A percentile compares a stretch with the other conserved stretches of the same genome.
Conservation (phyloP, 2,797 vertebrate species). For the Geotrypetes seraphini region DNA sequence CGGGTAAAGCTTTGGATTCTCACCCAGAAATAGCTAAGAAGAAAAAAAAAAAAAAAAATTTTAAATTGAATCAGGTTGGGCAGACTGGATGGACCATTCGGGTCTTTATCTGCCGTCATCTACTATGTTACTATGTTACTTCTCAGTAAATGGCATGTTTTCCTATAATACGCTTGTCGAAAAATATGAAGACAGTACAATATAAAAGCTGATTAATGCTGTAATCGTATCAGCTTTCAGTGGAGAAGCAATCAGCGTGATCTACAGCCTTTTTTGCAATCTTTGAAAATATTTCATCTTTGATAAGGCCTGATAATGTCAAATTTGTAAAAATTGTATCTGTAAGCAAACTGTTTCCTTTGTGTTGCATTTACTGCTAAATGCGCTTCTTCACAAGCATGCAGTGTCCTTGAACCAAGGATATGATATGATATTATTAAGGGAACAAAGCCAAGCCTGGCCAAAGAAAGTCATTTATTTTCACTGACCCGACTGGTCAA, state of each 20-base stretch:
- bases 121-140: no score
- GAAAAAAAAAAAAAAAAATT: no score
- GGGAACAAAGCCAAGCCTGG: conserved; percentile 51
- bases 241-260: not conserved
- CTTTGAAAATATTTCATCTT: conserved; percentile 12
- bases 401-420: conserved; percentile 38
- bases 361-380: conserved; percentile 32
- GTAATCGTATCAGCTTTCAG: no score
- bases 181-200: no score
- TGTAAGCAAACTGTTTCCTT: conserved; percentile 15
- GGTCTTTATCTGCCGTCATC: no score
- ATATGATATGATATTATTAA: conserved; percentile 52
- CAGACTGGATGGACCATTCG: no score
- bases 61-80: no score
- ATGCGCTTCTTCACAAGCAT: conserved; percentile 14
- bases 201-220: no score
- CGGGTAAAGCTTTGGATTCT: no score
- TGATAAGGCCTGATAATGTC: not conserved
- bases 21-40: no score
- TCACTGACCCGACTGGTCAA: conserved; percentile 66
- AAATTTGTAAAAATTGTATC: conserved; percentile 3
- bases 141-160: no score
- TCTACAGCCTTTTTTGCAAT: conserved; percentile 5
- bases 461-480: conserved; percentile 76
- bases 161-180: no score